Evolutionary conservation across 2,888 invertebrate species (phyloP).

Genomic region (Acleris laterana): DNA sequence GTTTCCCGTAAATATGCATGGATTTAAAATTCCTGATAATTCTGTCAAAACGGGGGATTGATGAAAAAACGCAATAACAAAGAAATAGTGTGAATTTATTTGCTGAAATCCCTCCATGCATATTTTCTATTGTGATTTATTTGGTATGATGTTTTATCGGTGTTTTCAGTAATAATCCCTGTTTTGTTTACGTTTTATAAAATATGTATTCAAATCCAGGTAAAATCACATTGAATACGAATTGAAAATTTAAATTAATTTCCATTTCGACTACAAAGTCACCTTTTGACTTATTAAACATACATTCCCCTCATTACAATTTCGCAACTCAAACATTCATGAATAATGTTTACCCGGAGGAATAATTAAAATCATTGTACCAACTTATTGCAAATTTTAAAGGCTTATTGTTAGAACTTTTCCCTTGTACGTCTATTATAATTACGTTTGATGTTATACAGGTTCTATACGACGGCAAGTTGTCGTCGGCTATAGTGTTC

Average conservation of each 20-base stretch:
- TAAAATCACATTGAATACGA: not conserved
- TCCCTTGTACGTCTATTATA: not conserved
- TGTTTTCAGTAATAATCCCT: too few species aligned
- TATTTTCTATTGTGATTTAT: too few species aligned
- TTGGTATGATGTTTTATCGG: too few species aligned
- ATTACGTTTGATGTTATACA: slow-evolving; percentile 61
- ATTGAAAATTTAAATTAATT: not conserved
- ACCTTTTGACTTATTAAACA: slow-evolving; percentile 8
- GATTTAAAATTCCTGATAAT: not conserved
- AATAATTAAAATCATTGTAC: slow-evolving; percentile 32
- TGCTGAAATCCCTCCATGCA: too few species aligned
- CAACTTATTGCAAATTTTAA: slow-evolving; percentile 17
- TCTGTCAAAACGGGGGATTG: too few species aligned
- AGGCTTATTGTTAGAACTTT: slow-evolving; percentile 12
- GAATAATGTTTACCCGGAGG: slow-evolving; percentile 23
- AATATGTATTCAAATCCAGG: not conserved
- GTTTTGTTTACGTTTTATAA: too few species aligned
- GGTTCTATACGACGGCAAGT: slow-evolving; percentile 99
- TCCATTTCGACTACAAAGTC: slow-evolving; percentile 9
- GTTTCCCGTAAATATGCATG: not conserved
- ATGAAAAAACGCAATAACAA: too few species aligned
- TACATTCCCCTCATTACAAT: slow-evolving; percentile 12
- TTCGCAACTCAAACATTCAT: slow-evolving; percentile 26
- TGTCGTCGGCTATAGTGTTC: slow-evolving; percentile 98
- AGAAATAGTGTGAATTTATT: too few species aligned